A percentile compares a stretch with the other conserved stretches of the same genome.
phyloP scores from a whole-genome alignment of 1,140 invertebrate species.

The Anoplolepis gracilipes region DNA sequence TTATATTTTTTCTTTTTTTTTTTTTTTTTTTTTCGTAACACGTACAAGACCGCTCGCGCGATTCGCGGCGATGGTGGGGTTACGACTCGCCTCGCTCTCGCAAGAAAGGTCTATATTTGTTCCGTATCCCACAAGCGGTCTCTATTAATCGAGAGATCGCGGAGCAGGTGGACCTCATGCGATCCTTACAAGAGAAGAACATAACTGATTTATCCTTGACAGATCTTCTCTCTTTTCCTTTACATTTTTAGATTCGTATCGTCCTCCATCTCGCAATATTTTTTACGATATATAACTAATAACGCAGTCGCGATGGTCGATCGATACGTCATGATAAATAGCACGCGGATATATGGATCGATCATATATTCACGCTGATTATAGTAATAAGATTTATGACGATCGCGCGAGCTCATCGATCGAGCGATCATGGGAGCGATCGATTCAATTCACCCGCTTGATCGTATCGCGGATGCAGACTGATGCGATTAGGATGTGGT shows the following conservation, averaged over 20 bases:
- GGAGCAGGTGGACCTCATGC: not conserved
- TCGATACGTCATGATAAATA: constrained; percentile 24
- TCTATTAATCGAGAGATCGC: constrained; percentile 65
- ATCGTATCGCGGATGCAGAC: constrained; percentile 53
- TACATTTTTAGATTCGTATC: not conserved
- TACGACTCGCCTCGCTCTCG: constrained; percentile 64
- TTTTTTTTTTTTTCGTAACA: constrained; percentile 72
- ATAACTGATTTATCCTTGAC: constrained; percentile 4
- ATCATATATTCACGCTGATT: constrained; percentile 37
- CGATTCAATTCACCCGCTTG: constrained; percentile 44
- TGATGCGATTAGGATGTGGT: constrained; percentile 69
- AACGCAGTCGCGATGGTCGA: constrained; percentile 23
- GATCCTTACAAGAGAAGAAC: constrained; percentile 19
- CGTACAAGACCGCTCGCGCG: constrained; percentile 56
- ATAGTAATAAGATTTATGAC: constrained; percentile 51
- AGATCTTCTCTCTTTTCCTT: not conserved
- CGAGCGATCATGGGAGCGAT: constrained; percentile 24
- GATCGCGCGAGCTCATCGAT: constrained; percentile 33
- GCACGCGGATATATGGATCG: constrained; percentile 31
- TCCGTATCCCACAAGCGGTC: constrained; percentile 54
- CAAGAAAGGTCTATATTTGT: constrained; percentile 58
- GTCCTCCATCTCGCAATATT: not conserved
- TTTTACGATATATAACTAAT: constrained; percentile 32
- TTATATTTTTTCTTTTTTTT: constrained; percentile 80
- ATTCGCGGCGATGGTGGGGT: constrained; percentile 23